phyloP scores from a whole-genome alignment of 2,797 vertebrate species.

The Lepus oiostolus region DNA sequence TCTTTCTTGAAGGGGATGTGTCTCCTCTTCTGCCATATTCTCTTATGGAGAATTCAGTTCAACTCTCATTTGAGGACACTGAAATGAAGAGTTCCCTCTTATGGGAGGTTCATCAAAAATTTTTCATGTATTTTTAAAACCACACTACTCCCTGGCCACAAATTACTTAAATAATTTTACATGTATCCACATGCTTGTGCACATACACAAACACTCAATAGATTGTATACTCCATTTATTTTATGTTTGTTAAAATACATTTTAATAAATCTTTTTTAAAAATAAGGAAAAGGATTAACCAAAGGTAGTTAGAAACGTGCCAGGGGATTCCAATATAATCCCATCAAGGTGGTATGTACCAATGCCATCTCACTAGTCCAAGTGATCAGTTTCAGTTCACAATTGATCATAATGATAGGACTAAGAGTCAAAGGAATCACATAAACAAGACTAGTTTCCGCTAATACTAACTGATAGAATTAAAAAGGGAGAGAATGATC shows the following conservation, averaged over 20 bases:
- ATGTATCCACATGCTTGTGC: background rate
- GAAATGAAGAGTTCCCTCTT: background rate
- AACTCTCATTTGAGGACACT: background rate
- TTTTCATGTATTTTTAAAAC: background rate
- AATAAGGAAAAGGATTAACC: background rate
- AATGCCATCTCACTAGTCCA: too few relatives aligned
- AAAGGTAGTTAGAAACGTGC: too few relatives aligned
- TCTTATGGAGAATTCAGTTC: background rate
- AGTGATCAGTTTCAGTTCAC: too few relatives aligned
- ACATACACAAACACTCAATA: background rate
- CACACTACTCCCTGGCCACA: background rate
- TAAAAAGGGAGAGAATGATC: too few relatives aligned
- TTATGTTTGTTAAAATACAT: background rate
- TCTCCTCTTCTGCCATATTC: background rate
- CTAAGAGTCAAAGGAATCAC: too few relatives aligned
- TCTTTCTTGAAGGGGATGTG: background rate
- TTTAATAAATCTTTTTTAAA: background rate
- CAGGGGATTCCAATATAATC: too few relatives aligned
- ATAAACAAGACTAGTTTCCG: too few relatives aligned
- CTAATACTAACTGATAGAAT: too few relatives aligned
- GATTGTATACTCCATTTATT: background rate
- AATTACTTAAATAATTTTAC: background rate
- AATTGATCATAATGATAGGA: too few relatives aligned
- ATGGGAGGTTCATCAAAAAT: background rate
- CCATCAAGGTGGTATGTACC: too few relatives aligned